Evolutionary conservation across 2,113 vertebrate genomes (phyloP).

Genomic region (Echinops telfairi): DNA sequence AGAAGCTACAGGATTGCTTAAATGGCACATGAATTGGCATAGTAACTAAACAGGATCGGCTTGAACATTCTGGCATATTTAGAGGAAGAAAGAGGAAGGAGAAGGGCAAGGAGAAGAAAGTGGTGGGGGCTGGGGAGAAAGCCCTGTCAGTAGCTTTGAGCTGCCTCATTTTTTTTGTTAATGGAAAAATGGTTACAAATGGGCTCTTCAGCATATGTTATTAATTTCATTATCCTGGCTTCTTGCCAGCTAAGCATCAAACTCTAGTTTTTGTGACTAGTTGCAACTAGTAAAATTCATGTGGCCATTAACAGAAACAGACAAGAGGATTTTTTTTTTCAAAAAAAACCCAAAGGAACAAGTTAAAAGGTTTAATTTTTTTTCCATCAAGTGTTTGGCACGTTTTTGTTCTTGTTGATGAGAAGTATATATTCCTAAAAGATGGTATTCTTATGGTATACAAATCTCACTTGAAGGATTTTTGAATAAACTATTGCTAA

Average conservation of each 20-base stretch:
- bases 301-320: constrained; percentile 89
- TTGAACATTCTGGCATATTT: constrained; percentile 75
- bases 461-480: constrained; percentile 79
- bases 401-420: constrained; percentile 74
- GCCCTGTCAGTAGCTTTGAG: constrained; percentile 88
- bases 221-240: constrained; percentile 90
- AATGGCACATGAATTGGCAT: constrained; percentile 83
- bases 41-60: constrained; percentile 76
- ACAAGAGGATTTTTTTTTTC: constrained; percentile 81
- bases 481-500: constrained; percentile 79
- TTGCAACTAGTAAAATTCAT: constrained; percentile 90
- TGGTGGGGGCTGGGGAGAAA: constrained; percentile 80
- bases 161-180: constrained; percentile 83
- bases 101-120: no score
- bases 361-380: constrained; percentile 79
- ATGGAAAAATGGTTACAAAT: constrained; percentile 91
- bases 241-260: constrained; percentile 89
- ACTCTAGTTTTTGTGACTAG: constrained; percentile 88
- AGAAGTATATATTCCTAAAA: constrained; percentile 82
- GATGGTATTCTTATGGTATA: constrained; percentile 75
- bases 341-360: constrained; percentile 84
- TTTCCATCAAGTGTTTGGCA: constrained; percentile 76
- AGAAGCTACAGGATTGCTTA: constrained; percentile 78
- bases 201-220: constrained; percentile 91
- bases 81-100: constrained; percentile 34